A percentile compares a stretch with the other conserved stretches of the same genome.
Evolutionary conservation across 1,140 invertebrate species (phyloP).

Genomic region (Drosophila murphyi): DNA sequence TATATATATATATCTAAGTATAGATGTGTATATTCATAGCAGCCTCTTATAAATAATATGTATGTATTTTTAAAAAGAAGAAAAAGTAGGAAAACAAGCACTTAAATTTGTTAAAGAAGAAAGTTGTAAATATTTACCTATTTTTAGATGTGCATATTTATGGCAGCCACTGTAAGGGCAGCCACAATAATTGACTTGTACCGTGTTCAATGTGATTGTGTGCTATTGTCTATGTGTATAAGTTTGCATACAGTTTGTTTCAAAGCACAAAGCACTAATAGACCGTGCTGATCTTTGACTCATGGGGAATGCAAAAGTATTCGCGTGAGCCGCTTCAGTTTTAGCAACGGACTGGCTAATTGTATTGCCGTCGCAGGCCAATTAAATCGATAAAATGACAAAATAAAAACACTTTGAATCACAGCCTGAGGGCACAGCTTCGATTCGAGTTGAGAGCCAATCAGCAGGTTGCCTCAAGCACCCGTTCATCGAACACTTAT

Average conservation of each 20-base stretch:
- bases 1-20: too few species aligned
- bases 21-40: too few species aligned
- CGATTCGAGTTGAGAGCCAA: constrained; percentile 20
- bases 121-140: too few species aligned
- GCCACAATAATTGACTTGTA: not conserved
- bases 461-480: constrained; percentile 23
- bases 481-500: constrained; percentile 39
- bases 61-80: too few species aligned
- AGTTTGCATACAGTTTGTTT: not conserved
- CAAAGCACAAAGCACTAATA: constrained; percentile 8
- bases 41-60: too few species aligned
- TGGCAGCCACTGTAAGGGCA: not conserved
- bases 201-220: constrained; percentile 19
- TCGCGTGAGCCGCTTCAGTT: constrained; percentile 2
- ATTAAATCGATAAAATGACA: constrained; percentile 43
- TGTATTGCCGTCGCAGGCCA: constrained; percentile 31
- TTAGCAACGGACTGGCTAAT: constrained; percentile 29
- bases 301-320: not conserved
- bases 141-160: too few species aligned
- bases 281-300: constrained; percentile 6
- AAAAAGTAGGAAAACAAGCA: too few species aligned
- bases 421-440: constrained; percentile 28
- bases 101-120: too few species aligned
- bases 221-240: not conserved
- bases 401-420: constrained; percentile 42